A percentile compares a stretch with the other conserved stretches of the same genome.
phyloP scores from a whole-genome alignment of 2,113 vertebrate genomes.

The Ciconia maguari region DNA sequence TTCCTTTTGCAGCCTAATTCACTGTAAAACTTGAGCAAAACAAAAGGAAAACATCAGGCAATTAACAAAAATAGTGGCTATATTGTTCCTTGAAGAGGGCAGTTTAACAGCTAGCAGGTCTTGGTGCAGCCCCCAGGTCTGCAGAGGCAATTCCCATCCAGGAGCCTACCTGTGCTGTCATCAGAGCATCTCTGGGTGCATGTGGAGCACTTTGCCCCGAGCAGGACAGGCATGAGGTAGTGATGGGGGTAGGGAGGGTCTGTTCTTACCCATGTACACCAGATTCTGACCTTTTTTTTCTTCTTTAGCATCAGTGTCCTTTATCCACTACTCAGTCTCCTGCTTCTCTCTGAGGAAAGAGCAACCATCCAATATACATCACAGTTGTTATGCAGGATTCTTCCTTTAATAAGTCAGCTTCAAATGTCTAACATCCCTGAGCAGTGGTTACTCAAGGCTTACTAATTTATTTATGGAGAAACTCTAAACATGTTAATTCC shows the following conservation, averaged over 20 bases:
- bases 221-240: neutral
- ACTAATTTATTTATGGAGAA: neutral
- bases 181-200: neutral
- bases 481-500: neutral
- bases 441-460: neutral
- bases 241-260: neutral
- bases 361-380: neutral
- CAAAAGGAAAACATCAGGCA: neutral
- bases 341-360: neutral
- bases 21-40: neutral
- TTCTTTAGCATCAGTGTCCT: neutral
- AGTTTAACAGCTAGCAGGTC: neutral
- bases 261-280: neutral
- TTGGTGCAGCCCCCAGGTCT: neutral
- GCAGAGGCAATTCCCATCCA: neutral
- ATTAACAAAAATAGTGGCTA: neutral
- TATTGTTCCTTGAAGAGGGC: neutral
- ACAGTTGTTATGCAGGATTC: neutral
- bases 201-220: accelerated
- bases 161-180: neutral
- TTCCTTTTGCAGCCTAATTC: neutral
- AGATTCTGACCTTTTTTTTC: neutral
- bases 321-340: neutral
- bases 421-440: neutral
- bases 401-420: neutral